These are phyloP conservation scores for Eupelmus urozonus DNA, from an alignment of 2,888 invertebrate species.

Conservation along the genomic window DNA sequence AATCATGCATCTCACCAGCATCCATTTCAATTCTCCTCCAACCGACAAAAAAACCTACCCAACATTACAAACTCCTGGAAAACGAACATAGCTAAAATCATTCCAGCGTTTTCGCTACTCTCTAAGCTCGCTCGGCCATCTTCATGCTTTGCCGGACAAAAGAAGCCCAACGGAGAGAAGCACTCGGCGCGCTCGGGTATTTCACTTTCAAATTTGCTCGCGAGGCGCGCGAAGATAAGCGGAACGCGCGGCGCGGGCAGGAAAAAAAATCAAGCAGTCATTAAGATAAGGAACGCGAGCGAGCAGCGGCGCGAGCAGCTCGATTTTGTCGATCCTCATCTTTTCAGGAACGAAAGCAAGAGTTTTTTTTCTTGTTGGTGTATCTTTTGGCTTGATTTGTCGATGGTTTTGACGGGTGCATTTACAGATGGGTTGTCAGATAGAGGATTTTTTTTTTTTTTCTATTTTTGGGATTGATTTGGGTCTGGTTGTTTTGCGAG, in stretches of 20 bases:
- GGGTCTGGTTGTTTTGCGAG: too few relatives aligned
- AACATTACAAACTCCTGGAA: too few relatives aligned
- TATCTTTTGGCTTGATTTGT: not conserved
- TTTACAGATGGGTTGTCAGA: too few relatives aligned
- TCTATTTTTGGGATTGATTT: too few relatives aligned
- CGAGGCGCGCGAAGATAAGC: constrained; percentile 43
- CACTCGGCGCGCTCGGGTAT: constrained; percentile 1
- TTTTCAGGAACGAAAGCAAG: constrained; percentile 34
- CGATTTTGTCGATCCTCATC: constrained; percentile 40
- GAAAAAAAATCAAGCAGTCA: constrained; percentile 43
- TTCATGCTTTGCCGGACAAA: constrained; percentile 39
- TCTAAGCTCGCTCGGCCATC: too few relatives aligned
- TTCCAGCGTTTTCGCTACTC: too few relatives aligned
- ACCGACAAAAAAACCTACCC: too few relatives aligned
- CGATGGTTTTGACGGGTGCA: too few relatives aligned
- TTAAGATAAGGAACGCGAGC: constrained; percentile 49
- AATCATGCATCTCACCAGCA: too few relatives aligned
- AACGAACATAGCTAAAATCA: too few relatives aligned
- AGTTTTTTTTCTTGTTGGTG: not conserved
- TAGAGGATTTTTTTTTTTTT: too few relatives aligned
- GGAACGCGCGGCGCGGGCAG: constrained; percentile 2
- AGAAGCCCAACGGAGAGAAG: not conserved
- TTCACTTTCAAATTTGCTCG: constrained; percentile 53
- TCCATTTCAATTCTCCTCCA: too few relatives aligned
- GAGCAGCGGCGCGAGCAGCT: not conserved